phyloP scores from a whole-genome alignment of 2,888 invertebrate species.

The Acanthoscelides obtectus region DNA sequence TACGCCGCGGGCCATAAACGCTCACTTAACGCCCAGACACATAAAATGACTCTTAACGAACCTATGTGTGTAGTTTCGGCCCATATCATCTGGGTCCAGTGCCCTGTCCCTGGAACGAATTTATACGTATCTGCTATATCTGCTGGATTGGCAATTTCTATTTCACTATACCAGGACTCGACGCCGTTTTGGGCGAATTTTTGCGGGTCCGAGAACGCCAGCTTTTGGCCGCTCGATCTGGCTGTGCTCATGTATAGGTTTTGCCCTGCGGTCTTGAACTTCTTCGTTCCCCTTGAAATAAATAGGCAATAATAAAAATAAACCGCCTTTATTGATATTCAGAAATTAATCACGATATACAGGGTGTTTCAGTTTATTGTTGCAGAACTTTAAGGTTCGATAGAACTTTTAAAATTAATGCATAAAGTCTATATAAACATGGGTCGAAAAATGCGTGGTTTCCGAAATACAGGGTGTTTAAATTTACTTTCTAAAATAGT shows the following conservation, averaged over 20 bases:
- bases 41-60: constrained; percentile 11
- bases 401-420: too few relatives aligned
- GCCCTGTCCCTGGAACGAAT: constrained; percentile 9
- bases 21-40: too few relatives aligned
- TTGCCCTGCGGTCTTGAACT: constrained; percentile 14
- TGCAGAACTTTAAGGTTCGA: too few relatives aligned
- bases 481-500: too few relatives aligned
- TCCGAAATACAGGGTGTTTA: too few relatives aligned
- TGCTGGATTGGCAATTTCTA: constrained; percentile 7
- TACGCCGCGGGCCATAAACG: too few relatives aligned
- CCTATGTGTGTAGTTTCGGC: constrained; percentile 19
- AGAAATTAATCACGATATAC: too few relatives aligned
- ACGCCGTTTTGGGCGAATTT: constrained; percentile 1
- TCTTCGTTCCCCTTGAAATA: constrained; percentile 9
- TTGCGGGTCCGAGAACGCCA: neutral
- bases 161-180: constrained; percentile 16
- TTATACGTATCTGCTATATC: neutral
- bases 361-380: too few relatives aligned
- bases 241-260: constrained; percentile 11
- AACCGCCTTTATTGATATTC: too few relatives aligned
- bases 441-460: too few relatives aligned
- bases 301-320: too few relatives aligned
- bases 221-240: neutral
- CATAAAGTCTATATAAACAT: too few relatives aligned
- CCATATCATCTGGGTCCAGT: constrained; percentile 24